phyloP scores from a whole-genome alignment of 2,113 vertebrate species.

The Ictidomys tridecemlineatus region DNA sequence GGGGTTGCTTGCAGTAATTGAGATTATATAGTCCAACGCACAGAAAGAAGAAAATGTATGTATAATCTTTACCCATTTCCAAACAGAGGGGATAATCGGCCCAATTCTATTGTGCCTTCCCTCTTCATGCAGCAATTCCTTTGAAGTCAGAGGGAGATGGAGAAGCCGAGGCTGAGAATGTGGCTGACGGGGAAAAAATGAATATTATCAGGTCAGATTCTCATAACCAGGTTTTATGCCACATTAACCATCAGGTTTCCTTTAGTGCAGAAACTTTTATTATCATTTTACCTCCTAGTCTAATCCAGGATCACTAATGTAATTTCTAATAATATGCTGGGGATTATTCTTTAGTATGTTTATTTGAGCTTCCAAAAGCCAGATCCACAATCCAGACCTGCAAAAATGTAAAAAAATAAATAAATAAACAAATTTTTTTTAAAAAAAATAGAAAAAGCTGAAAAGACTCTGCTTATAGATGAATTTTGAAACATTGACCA shows the following conservation, averaged over 20 bases:
- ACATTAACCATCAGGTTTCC: slow-evolving; percentile 73
- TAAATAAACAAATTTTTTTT: background rate
- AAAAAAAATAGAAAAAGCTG: background rate
- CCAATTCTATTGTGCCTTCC: slow-evolving; percentile 39
- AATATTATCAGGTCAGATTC: slow-evolving; percentile 71
- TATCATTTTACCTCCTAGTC: slow-evolving; percentile 49
- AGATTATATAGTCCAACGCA: slow-evolving; percentile 65
- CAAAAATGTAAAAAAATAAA: background rate
- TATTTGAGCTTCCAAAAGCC: slow-evolving; percentile 58
- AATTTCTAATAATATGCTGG: slow-evolving; percentile 36
- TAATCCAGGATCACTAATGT: slow-evolving; percentile 41
- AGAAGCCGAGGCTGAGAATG: slow-evolving; percentile 52
- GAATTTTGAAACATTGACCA: background rate
- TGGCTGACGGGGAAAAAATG: slow-evolving; percentile 59
- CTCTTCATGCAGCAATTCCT: slow-evolving; percentile 40
- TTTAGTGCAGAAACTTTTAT: slow-evolving; percentile 35
- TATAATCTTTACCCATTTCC: slow-evolving; percentile 67
- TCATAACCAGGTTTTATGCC: slow-evolving; percentile 74
- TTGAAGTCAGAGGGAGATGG: slow-evolving; percentile 64
- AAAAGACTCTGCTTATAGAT: background rate
- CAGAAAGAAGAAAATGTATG: slow-evolving; percentile 60
- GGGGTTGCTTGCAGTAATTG: slow-evolving; percentile 60
- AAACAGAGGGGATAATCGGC: slow-evolving; percentile 53
- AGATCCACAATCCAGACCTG: background rate
- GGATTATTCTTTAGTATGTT: slow-evolving; percentile 45